A percentile compares a stretch with the other conserved stretches of the same genome.
phyloP scores from a whole-genome alignment of 2,888 invertebrate species.

The Clanis bilineata region DNA sequence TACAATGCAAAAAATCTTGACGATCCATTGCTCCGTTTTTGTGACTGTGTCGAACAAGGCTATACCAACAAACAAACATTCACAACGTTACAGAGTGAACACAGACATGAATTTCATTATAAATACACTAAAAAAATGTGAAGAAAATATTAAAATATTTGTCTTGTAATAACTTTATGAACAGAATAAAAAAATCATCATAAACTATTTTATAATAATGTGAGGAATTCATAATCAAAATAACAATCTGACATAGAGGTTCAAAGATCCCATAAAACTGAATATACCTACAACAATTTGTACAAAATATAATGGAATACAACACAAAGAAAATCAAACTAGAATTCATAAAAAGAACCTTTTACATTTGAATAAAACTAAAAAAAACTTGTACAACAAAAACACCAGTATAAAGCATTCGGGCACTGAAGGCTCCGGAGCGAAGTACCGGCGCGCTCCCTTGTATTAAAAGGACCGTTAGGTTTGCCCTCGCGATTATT shows the following conservation, averaged over 20 bases:
- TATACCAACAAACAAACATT: no score
- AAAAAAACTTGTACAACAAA: slow-evolving; percentile 14
- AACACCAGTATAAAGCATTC: slow-evolving; percentile 1
- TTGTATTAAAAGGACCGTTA: slow-evolving; percentile 54
- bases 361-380: slow-evolving; percentile 34
- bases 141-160: no score
- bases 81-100: no score
- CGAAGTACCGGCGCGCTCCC: slow-evolving; percentile 37
- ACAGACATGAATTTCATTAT: no score
- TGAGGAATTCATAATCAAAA: not conserved
- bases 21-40: no score
- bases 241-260: not conserved
- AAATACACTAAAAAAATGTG: no score
- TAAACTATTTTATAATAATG: not conserved
- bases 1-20: no score
- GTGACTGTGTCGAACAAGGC: no score
- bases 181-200: no score
- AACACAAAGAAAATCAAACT: not conserved
- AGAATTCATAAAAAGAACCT: slow-evolving; percentile 3
- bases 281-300: no score
- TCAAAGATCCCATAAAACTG: not conserved
- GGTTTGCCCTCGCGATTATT: slow-evolving; percentile 60
- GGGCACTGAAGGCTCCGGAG: slow-evolving; percentile 33
- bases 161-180: no score
- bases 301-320: not conserved